phyloP scores from a whole-genome alignment of 2,888 invertebrate genomes.

The Calameuta idolon region DNA sequence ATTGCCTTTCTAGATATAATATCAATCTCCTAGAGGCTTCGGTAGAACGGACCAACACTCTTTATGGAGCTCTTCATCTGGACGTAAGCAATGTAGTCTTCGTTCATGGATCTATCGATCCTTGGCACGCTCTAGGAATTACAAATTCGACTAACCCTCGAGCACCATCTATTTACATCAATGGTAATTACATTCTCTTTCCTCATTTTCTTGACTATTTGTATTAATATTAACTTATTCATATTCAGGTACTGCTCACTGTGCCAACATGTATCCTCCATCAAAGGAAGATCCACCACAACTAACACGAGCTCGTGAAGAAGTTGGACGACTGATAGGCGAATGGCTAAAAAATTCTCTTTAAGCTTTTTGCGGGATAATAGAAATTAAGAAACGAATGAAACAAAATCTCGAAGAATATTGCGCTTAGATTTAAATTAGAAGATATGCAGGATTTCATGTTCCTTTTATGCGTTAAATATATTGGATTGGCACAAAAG shows the following conservation, averaged over 20 bases:
- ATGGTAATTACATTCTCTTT: constrained; percentile 69
- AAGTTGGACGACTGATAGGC: constrained; percentile 72
- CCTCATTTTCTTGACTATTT: background rate
- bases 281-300: constrained; percentile 75
- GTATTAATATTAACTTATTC: constrained; percentile 15
- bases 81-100: constrained; percentile 81
- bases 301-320: constrained; percentile 76
- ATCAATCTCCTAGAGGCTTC: constrained; percentile 72
- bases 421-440: background rate
- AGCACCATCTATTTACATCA: constrained; percentile 80
- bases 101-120: constrained; percentile 90
- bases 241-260: constrained; percentile 88
- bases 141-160: constrained; percentile 70
- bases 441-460: background rate
- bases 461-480: background rate
- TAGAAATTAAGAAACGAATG: background rate
- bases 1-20: constrained; percentile 70
- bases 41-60: constrained; percentile 79
- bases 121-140: constrained; percentile 87
- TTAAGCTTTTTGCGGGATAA: background rate
- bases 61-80: constrained; percentile 82
- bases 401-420: background rate
- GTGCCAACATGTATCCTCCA: constrained; percentile 92
- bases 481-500: background rate
- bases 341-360: constrained; percentile 69